Evolutionary conservation across 2,888 invertebrate species (phyloP), one percentile per base, ranked within the genome.

Genomic region (Perizoma affinitatum): DNA sequence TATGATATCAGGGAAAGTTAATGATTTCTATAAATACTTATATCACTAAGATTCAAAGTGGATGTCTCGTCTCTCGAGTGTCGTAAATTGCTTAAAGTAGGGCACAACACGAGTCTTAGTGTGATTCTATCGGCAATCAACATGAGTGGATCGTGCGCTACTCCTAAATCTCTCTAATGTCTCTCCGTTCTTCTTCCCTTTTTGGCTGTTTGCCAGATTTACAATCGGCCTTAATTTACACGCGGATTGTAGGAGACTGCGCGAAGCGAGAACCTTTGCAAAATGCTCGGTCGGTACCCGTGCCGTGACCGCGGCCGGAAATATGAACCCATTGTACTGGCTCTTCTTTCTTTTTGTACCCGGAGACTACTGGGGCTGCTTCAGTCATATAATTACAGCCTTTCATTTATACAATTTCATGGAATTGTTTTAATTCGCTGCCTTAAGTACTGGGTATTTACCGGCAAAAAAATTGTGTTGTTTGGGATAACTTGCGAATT

Each of bases 251-350:
- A 69, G 69, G 74, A 79, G 74, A 64, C 69, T 75, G 71, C 70
- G 63, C 70, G 63, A 73, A 70, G 70, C 71, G 67, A 79, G 78
- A 78, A 75, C 81, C 76, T 76, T 79, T 80, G 74, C 74, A 75
- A 79, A 78, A 74, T 67, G 56, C 50, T 64, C 68, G 69, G 65
- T 76, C 70, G 72, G 76, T 70, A 72, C 72, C 73, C 73, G 75
- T 67, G 73, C 73, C 69, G 72, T 78, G 78, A 76, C 75, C 76
- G 76, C 72, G 52, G 71, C 83, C 84, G 86, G 88, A 88, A 87
- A 87, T 80, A 78, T 82, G 82, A 80, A 81, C 78, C 81, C 83
- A 88, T 88, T 89, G 88, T 88, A 55, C 59, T 76, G 72, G 71
- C 74, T 80, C 74, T 68, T 76, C 78, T 83, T 68, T 76, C 78